Evolutionary conservation across 2,113 vertebrate genomes (phyloP), one percentile per base, ranked within the genome.

Genomic region (Cyanocitta stelleri): DNA sequence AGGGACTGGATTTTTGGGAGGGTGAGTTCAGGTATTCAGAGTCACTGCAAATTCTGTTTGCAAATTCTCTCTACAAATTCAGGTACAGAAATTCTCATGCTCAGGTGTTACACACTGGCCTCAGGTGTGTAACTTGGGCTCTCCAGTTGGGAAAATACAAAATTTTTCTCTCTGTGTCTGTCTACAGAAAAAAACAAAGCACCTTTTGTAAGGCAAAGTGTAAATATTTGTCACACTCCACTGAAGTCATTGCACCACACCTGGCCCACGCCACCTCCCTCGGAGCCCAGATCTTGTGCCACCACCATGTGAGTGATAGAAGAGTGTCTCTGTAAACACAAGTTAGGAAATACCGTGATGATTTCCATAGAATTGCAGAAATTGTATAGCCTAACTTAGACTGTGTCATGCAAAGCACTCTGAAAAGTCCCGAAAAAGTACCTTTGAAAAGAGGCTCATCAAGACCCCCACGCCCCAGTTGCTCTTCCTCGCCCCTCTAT

Each of bases 241-340:
- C 39, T 3, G 2, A 52, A 19, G 51, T 15, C 77, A 32, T 19
- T 2, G 0, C 49, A 15, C 35, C 24, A 1, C 2, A 2, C 35
- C 39, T 35, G 63, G 16, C 51, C 82, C 43, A 1, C 0, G 0
- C 8, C 77, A n/a, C 54, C 44, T 26, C 68, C 35, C 0, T 3
- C 75, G 11, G 35, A 32, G 35, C 5, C 44, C 72, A n/a, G 62
- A 32, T 11, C 35, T 59, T 48, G 64, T 59, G 63, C 64, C 49
- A 6, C 54, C 16, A 2, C 3, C 24, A 5, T 3, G 44, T 32
- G 41, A 48, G 33, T 6, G 75, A 56, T 27, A 41, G 33, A 51
- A 49, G 17, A 48, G 33, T 2, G 9, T 7, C 43, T 64, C 51
- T 73, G 46, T 56, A 30, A 67, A 39, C 0, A 3, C 39, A 73